Base-by-base conservation (phyloP, 2,797 vertebrate genomes). In the Malurus splendens region DNA sequence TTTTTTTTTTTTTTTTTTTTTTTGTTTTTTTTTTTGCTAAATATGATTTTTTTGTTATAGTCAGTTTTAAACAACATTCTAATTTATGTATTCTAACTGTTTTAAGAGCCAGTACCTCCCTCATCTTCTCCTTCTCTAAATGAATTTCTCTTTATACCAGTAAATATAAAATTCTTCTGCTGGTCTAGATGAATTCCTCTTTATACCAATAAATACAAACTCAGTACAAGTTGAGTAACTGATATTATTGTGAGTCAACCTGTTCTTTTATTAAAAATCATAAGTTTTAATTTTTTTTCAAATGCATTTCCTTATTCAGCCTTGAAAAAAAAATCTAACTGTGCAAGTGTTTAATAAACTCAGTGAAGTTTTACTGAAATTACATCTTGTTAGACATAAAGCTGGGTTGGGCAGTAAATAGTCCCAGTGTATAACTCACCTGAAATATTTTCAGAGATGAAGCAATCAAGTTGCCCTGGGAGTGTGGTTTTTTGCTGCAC, bases 381-480 rank as follows among this genome's bases (percentile, higher is more conserved):
- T 65, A 84, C 28, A 64, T 74, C 30, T 41, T 55, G 25, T 42
- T 52, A 62, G 36, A 41, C 92, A 52, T 36, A 81, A 51, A 64
- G 51, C 27, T 71, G 79, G 45, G 10, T 18, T 75, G 10, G 78
- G 78, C 39, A 74, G 36, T 73, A 28, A 45, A 12, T 67, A 61
- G 66, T 75, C 55, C 74, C 75, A 67, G 76, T 18, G 36, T 65
- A 42, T 52, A 51, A 74, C 50, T 89, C 88, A 78, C 64, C 59
- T 86, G 78, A 68, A 94, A 66, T 89, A 68, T 48, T 89, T 92
- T 90, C 55, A 61, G 79, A 67, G 71, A 59, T 87, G 56, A 90
- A 71, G 54, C 76, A 77, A 33, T 79, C 64, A 65, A 7, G 28
- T 90, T 87, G n/a, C 66, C 27, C 65, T 52, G 54, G 38, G 51